Percentiles rank a stretch among this genome's conserved stretches.
phyloP scores from a whole-genome alignment of 2,888 invertebrate species.

The Yponomeuta plumbellus region DNA sequence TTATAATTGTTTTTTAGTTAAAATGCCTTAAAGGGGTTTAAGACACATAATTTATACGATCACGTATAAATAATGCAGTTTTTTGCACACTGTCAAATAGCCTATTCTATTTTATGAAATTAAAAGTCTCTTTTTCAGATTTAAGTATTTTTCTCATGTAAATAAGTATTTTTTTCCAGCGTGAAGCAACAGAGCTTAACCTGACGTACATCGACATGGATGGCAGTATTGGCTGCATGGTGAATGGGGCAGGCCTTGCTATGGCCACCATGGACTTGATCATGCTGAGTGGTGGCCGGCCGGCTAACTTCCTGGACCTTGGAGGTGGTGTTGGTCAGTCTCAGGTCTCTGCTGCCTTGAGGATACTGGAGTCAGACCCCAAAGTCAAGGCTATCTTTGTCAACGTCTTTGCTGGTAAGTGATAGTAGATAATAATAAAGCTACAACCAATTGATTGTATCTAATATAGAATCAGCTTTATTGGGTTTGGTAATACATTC shows the following conservation, averaged over 20 bases:
- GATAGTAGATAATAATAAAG: not conserved
- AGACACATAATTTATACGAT: too few species aligned
- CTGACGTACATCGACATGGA: conserved; percentile 98
- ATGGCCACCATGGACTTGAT: conserved; percentile 99
- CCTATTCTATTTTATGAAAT: too few species aligned
- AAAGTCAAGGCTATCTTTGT: conserved; percentile 96
- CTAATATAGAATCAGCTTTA: too few species aligned
- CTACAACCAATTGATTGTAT: not conserved
- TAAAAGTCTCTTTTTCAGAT: too few species aligned
- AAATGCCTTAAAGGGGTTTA: too few species aligned
- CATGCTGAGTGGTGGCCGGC: conserved; percentile 94
- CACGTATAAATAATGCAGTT: too few species aligned
- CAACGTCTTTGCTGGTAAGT: conserved; percentile 93
- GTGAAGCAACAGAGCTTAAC: conserved; percentile 92
- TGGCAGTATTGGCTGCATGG: conserved; percentile 97
- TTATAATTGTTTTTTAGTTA: too few species aligned
- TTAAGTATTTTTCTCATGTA: too few species aligned
- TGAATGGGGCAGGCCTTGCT: conserved; percentile 99
- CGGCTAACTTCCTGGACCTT: conserved; percentile 98
- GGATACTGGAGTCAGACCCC: conserved; percentile 89
- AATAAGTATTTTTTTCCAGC: conserved; percentile 57
- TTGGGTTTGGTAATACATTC: too few species aligned
- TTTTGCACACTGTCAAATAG: too few species aligned
- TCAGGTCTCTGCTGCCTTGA: conserved; percentile 95
- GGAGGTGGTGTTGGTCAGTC: conserved; percentile 97